Evolutionary conservation across 37 sponge, comb jelly and placozoan species (phyloP), one percentile per base, ranked within the genome.

Genomic region (Mnemiopsis leidyi): DNA sequence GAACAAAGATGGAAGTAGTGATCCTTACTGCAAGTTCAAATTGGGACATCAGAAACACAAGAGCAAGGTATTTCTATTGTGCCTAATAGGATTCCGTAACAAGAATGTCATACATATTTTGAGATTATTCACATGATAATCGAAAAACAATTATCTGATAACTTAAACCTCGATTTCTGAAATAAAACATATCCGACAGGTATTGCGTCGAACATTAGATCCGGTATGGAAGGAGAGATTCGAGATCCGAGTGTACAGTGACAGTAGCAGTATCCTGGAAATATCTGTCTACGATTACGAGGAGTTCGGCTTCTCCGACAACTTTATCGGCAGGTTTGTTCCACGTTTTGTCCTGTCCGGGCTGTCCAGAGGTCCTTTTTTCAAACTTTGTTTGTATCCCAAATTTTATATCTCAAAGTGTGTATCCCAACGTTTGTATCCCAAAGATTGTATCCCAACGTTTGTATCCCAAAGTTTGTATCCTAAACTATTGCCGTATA

Each of bases 11-110:
- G 98, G 98, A 24, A 85, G 85, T 79, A 95, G 95, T 93, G 95
- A 96, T 69, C 96, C 98, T 1, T 98, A 98, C 95, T 98, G 98
- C 93, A 96, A 96, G 93, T 95, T 96, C 90, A 96, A 95, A 40
- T 92, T 96, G 23, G 97, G 97, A 20, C 24, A 69, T 23, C 96
- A 96, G 93, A 95, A 96, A 36, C 95, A 93, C 69, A 96, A 95
- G 93, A 96, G 96, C 94, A 95, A 94, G 94, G 96, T 96, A 36
- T n/a, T n/a, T n/a, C n/a, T n/a, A n/a, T n/a, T n/a, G n/a, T n/a
- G n/a, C n/a, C n/a, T n/a, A n/a, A n/a, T n/a, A n/a, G n/a, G n/a
- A n/a, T n/a, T n/a, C n/a, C n/a, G n/a, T n/a, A n/a, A n/a, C n/a
- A n/a, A n/a, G n/a, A n/a, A n/a, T n/a, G n/a, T 16, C 28, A 13